A percentile compares a stretch with the other conserved stretches of the same genome.
phyloP scores from a whole-genome alignment of 2,113 vertebrate species.

The Thomomys bottae region DNA sequence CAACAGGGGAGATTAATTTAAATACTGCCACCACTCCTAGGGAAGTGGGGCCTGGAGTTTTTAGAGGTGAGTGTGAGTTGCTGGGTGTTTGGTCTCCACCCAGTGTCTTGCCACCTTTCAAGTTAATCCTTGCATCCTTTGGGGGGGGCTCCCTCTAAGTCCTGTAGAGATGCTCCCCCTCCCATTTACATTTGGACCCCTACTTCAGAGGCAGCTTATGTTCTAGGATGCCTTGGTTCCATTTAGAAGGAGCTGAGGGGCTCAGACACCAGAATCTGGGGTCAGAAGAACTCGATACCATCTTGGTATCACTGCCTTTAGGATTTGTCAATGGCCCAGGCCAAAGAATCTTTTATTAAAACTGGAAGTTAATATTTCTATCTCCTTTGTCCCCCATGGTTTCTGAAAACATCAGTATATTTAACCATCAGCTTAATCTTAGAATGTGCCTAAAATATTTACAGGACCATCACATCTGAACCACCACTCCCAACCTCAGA shows the following conservation, averaged over 20 bases:
- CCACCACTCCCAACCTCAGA: not conserved
- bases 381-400: constrained; percentile 18
- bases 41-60: not conserved
- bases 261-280: not conserved
- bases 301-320: not conserved
- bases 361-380: not conserved
- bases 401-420: not conserved
- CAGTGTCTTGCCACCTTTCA: not conserved
- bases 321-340: not conserved
- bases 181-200: not conserved
- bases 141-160: not conserved
- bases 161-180: not conserved
- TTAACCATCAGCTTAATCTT: not conserved
- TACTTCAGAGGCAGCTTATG: not conserved
- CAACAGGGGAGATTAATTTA: not conserved
- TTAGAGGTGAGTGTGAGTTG: not conserved
- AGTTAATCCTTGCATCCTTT: not conserved
- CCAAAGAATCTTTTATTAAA: not conserved
- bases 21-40: too few relatives aligned
- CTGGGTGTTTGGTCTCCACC: too few relatives aligned
- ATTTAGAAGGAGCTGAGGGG: not conserved
- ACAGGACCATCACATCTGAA: not conserved
- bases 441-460: not conserved
- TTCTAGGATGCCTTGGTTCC: not conserved
- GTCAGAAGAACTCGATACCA: not conserved